Evolutionary conservation across 2,797 vertebrate species (phyloP).

Genomic region (Odontamblyopus lacepedii): DNA sequence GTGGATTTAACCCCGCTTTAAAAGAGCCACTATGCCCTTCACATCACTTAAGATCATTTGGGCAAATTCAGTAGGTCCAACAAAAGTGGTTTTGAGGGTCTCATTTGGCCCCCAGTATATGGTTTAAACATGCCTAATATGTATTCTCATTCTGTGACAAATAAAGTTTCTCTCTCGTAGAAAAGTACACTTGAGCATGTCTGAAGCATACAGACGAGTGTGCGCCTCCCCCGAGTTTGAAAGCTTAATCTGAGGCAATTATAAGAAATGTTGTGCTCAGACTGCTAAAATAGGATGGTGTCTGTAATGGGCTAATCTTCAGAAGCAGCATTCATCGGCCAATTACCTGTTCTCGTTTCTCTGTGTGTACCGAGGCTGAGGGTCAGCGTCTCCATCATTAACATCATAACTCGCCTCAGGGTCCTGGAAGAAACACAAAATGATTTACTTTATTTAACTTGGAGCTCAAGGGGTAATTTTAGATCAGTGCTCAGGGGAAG

Average conservation of each 20-base stretch:
- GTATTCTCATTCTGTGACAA: background rate
- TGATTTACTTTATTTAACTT: background rate
- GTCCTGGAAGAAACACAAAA: conserved; percentile 76
- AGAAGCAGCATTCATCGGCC: conserved; percentile 11
- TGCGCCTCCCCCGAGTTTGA: conserved; percentile 7
- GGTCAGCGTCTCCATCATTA: conserved; percentile 94
- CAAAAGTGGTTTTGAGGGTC: no score
- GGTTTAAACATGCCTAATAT: background rate
- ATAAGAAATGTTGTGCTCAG: background rate
- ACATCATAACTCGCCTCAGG: conserved; percentile 95
- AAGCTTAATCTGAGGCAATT: conserved; percentile 20
- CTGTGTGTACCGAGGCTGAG: conserved; percentile 96
- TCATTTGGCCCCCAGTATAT: no score
- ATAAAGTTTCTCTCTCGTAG: background rate
- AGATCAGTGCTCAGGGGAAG: background rate
- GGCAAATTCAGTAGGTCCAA: no score
- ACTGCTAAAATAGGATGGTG: background rate
- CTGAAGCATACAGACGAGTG: background rate
- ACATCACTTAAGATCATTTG: no score
- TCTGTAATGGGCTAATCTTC: background rate
- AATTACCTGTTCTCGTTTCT: conserved; percentile 95
- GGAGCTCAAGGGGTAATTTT: background rate
- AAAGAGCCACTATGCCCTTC: no score
- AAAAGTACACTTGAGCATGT: background rate
- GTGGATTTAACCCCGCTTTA: no score